Evolutionary conservation across 2,888 invertebrate genomes (phyloP), one percentile per base, ranked within the genome.

Genomic region (Pecten maximus): DNA sequence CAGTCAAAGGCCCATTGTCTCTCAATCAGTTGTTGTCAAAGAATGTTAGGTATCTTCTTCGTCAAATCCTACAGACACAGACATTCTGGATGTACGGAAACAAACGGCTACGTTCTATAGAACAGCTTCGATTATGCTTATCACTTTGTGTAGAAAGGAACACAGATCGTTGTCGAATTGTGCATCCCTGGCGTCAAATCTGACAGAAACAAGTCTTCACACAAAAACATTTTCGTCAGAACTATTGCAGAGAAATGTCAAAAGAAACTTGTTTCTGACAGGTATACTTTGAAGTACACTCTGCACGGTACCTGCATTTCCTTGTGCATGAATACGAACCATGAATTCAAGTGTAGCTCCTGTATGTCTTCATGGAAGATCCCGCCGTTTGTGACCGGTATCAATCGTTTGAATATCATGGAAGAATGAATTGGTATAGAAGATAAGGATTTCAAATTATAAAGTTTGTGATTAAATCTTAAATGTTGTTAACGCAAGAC

Each of bases 131-230:
- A 74, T 12, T 74, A 19, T 74, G 35, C 19, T 54, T 54, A n/a
- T 16, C 16, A 50, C 15, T 50, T 60, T 60, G 28, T 60, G 10
- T 60, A 74, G 28, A 74, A 74, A 54, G 23, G 28, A 28, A 28
- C 10, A 35, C 0, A 35, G 74, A 35, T 74, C 10, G 35, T 74
- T 28, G 74, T 74, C 35, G 35, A 74, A 74, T 19, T 10, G 23
- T 74, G 74, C 28, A 54, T 54, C n/a, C n/a, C 54, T 54, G 54
- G 54, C 54, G 54, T 54, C 54, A n/a, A 54, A 23, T 54, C 54
- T 54, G 54, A 54, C 54, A 54, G 54, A 54, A 54, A 54, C 54
- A 54, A 19, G 54, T 19, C 54, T 54, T 23, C 54, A 19, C 54
- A 54, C 19, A 54, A 54, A n/a, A 3, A 19, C 6, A 54, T 54